These are phyloP conservation scores for Blastomussa wellsi DNA, from an alignment of 92 coral and sea anemone genomes.

Conservation along the genomic window DNA sequence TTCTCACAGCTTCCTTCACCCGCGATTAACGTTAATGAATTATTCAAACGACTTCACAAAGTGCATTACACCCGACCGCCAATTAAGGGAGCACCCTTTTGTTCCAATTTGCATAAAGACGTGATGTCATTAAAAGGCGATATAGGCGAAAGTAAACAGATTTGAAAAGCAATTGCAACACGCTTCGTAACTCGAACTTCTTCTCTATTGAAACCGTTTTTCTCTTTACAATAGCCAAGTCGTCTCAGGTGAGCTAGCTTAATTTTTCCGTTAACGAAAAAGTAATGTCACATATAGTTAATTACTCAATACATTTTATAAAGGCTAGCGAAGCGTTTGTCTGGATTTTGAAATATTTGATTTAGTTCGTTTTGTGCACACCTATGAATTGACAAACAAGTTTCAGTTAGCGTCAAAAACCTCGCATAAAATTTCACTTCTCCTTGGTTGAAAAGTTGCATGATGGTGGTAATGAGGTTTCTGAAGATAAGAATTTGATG, in stretches of 20 bases:
- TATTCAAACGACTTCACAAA: conserved; percentile 5
- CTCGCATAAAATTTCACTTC: not conserved
- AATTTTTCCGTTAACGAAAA: not conserved
- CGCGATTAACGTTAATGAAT: not conserved
- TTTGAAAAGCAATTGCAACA: no score
- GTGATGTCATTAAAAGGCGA: not conserved
- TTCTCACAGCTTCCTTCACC: not conserved
- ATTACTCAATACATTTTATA: not conserved
- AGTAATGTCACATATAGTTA: not conserved
- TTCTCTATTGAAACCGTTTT: not conserved
- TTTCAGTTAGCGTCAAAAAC: not conserved
- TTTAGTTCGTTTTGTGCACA: not conserved
- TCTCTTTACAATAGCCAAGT: not conserved
- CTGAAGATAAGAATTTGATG: not conserved
- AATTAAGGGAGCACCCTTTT: not conserved
- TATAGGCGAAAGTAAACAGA: not conserved
- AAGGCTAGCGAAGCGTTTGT: not conserved
- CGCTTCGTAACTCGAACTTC: not conserved
- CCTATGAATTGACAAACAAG: not conserved
- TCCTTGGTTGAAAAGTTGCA: not conserved
- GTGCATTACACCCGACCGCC: not conserved
- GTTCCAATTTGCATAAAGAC: not conserved
- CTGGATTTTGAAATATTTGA: not conserved
- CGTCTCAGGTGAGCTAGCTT: not conserved
- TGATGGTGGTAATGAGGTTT: not conserved